These are phyloP conservation scores for Magallana gigas DNA, from an alignment of 1,140 invertebrate genomes.

Conservation along the genomic window DNA sequence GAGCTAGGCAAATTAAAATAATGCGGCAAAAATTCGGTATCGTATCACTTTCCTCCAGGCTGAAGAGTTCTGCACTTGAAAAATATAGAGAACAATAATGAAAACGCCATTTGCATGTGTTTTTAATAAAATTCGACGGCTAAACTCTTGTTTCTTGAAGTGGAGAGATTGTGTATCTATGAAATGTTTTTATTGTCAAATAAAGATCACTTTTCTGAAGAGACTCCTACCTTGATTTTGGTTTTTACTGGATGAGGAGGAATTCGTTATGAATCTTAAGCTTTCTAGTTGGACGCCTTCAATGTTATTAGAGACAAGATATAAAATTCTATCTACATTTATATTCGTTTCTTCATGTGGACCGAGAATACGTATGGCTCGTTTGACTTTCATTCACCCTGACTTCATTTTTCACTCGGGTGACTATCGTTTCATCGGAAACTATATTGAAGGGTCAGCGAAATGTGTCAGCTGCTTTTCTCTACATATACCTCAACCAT, in stretches of 20 bases:
- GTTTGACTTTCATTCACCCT: constrained; percentile 32
- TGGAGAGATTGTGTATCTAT: constrained; percentile 14
- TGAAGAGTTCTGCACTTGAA: constrained; percentile 23
- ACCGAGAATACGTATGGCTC: constrained; percentile 5
- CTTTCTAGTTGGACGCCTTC: constrained; percentile 22
- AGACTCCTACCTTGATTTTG: constrained; percentile 5
- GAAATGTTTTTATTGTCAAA: constrained; percentile 37
- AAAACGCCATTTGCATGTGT: constrained; percentile 33
- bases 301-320: constrained; percentile 31
- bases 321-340: neutral
- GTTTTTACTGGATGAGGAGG: constrained; percentile 9
- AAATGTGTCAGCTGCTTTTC: too few relatives aligned
- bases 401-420: constrained; percentile 8
- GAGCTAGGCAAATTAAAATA: constrained; percentile 2
- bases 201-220: constrained; percentile 32
- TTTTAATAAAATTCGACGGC: constrained; percentile 24
- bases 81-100: constrained; percentile 28
- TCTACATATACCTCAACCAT: too few relatives aligned
- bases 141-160: constrained; percentile 17
- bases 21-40: neutral
- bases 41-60: neutral
- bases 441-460: neutral
- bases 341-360: neutral
- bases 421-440: constrained; percentile 2
- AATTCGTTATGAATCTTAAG: constrained; percentile 38